These are phyloP conservation scores for Platanista minor DNA, from an alignment of 2,113 vertebrate genomes.

Conservation along the genomic window DNA sequence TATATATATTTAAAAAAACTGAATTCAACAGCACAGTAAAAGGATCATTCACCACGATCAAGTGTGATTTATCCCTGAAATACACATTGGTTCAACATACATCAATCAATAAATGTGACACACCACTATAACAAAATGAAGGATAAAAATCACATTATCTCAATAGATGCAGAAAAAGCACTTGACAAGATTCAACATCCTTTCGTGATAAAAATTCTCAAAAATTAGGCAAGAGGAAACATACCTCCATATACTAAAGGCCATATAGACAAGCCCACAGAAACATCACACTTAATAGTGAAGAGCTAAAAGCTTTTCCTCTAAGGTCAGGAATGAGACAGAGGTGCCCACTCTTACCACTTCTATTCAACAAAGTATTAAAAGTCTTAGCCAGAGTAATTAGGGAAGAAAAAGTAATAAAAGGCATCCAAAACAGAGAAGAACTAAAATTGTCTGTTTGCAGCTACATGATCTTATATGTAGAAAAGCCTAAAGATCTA, in stretches of 20 bases:
- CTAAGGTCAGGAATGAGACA: background rate
- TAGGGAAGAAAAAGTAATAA: background rate
- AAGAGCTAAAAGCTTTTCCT: background rate
- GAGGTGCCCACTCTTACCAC: background rate
- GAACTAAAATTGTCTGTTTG: background rate
- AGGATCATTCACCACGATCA: background rate
- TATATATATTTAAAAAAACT: too few relatives aligned
- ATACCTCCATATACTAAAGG: background rate
- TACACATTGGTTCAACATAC: background rate
- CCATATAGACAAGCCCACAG: background rate
- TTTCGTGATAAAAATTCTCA: background rate
- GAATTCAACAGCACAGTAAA: background rate
- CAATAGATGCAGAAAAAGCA: background rate
- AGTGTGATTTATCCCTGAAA: background rate
- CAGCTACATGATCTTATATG: background rate
- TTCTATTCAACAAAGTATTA: background rate
- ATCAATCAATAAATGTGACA: background rate
- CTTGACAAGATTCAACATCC: background rate
- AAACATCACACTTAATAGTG: background rate
- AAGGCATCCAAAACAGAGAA: background rate
- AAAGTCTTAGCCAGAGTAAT: background rate
- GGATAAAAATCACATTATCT: background rate
- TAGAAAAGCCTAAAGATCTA: background rate
- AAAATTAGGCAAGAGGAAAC: background rate
- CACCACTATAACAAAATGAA: background rate